Conservation (phyloP, 2,113 vertebrate species). For the Platichthys stellatus region DNA sequence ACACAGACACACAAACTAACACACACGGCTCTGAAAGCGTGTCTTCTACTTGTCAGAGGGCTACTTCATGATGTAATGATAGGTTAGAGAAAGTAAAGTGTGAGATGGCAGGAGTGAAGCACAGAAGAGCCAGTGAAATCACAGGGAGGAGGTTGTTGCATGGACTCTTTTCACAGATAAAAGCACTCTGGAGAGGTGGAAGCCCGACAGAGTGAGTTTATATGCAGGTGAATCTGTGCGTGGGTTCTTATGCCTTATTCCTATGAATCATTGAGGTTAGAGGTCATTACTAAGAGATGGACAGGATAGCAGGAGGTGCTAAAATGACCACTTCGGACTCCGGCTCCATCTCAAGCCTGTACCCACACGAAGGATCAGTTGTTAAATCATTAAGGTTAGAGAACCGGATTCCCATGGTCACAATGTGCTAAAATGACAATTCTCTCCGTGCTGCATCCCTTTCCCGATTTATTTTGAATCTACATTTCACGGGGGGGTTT, state of each 20-base stretch:
- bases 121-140: constrained; percentile 16
- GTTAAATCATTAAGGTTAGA: constrained; percentile 67
- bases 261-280: constrained; percentile 68
- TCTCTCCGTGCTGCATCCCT: neutral
- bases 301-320: constrained; percentile 51
- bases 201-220: constrained; percentile 14
- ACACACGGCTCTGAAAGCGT: constrained; percentile 15
- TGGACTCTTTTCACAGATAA: constrained; percentile 40
- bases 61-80: constrained; percentile 49
- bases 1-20: neutral
- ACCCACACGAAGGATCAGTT: neutral
- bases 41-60: constrained; percentile 34
- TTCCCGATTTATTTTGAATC: constrained; percentile 24
- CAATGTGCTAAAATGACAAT: constrained; percentile 60
- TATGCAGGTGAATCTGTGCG: constrained; percentile 26
- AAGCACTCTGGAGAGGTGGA: constrained; percentile 30
- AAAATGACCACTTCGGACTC: constrained; percentile 67
- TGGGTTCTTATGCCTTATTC: neutral
- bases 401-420: constrained; percentile 19
- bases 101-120: constrained; percentile 23
- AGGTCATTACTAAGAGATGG: constrained; percentile 68
- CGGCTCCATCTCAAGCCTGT: neutral
- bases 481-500: constrained; percentile 31
- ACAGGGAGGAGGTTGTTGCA: constrained; percentile 12
- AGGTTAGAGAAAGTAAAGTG: constrained; percentile 39